These are phyloP conservation scores for Sebastes hopkinsi DNA, from an alignment of 2,797 vertebrate genomes.

Conservation along the genomic window DNA sequence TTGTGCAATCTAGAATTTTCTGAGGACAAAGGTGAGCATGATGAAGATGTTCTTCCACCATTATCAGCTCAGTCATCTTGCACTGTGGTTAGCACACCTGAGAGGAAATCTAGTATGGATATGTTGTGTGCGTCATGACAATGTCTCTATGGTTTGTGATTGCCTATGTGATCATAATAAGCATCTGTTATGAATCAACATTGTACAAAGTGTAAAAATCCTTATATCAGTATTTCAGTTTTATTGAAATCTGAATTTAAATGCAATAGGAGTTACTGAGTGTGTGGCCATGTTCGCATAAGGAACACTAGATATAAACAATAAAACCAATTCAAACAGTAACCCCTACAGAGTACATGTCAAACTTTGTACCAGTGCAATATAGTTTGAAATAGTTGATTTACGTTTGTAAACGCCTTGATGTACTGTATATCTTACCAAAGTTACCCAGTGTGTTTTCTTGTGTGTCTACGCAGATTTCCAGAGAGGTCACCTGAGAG, in stretches of 20 bases:
- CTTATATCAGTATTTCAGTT: neutral
- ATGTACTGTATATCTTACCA: conserved; percentile 82
- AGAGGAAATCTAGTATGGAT: neutral
- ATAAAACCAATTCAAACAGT: neutral
- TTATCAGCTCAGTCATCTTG: conserved; percentile 22
- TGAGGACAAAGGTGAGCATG: conserved; percentile 22
- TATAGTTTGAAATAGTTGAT: neutral
- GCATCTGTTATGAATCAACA: neutral
- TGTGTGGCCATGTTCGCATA: neutral
- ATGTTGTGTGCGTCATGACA: neutral
- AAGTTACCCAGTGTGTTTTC: conserved; percentile 89
- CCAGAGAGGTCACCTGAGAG: conserved; percentile 80
- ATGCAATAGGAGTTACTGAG: neutral
- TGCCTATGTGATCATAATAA: neutral
- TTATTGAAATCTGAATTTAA: neutral
- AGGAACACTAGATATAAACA: neutral
- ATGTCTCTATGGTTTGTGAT: neutral
- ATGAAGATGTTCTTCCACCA: conserved; percentile 9
- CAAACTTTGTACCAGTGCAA: neutral
- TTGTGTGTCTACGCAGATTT: conserved; percentile 88
- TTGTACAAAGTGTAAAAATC: neutral
- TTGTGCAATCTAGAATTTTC: conserved; percentile 61
- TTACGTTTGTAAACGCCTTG: neutral
- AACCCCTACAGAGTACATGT: neutral
- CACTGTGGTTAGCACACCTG: conserved; percentile 10